phyloP scores from a whole-genome alignment of 1,140 invertebrate species.

The Heterodera carotae region DNA sequence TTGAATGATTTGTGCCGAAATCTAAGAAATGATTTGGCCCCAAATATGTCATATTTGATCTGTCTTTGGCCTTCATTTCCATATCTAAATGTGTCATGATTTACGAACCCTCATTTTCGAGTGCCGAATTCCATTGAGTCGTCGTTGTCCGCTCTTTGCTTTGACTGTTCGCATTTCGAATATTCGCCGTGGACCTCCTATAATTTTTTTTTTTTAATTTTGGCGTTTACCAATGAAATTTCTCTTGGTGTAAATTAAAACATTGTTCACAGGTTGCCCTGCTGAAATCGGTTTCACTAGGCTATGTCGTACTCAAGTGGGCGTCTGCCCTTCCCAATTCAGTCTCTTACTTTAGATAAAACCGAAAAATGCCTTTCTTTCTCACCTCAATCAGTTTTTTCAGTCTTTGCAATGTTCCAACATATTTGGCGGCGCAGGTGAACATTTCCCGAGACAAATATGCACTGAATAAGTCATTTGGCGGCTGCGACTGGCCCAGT shows the following conservation, averaged over 20 bases:
- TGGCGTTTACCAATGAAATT: no score
- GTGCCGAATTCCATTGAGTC: background rate
- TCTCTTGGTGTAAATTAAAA: no score
- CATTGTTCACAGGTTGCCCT: no score
- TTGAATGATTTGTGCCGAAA: no score
- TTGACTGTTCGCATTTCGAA: background rate
- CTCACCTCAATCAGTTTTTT: background rate
- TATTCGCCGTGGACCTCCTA: background rate
- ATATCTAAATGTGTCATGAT: background rate
- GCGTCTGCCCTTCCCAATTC: no score
- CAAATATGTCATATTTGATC: no score
- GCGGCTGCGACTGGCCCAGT: no score
- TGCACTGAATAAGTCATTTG: background rate
- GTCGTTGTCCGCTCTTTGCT: background rate
- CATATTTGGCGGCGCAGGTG: background rate
- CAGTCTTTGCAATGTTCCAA: background rate
- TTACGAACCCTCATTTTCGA: background rate
- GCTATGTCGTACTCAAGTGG: no score
- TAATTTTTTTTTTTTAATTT: background rate
- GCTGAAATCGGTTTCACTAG: no score
- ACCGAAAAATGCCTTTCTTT: no score
- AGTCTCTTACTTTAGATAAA: no score
- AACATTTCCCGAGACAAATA: background rate
- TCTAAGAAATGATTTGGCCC: no score
- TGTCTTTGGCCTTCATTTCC: background rate